Base-by-base conservation (phyloP, 2,888 invertebrate genomes). In the Phortica okadai region DNA sequence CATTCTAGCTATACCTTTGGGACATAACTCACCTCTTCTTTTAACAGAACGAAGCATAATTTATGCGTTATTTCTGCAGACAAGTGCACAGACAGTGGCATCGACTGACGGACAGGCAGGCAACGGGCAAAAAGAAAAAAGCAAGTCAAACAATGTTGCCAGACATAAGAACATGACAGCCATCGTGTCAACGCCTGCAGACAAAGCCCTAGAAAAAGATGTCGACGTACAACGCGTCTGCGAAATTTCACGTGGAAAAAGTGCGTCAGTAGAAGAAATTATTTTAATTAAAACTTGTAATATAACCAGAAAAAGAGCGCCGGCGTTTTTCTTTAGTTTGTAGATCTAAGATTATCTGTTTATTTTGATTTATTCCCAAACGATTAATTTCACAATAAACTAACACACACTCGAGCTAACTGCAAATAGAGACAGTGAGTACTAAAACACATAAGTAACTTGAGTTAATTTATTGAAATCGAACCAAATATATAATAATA, bases 301-400 rank as follows among this genome's bases (percentile, higher is more conserved):
- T 72, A 16, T 33, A 54, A 58, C 7, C 54, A 42, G 25, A 76
- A 72, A 73, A 21, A 8, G 16, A 5, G 33, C n/a, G 45, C 54
- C 8, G 25, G 14, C 16, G 44, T 21, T 62, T 21, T 10, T 16
- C 25, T 16, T 62, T 16, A 16, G 33, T 67, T 74, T 75, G 77
- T 80, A 83, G 86, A 85, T 86, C 86, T 86, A 86, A 86, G 86
- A 86, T 86, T 86, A 86, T 86, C 85, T 86, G 85, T 86, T 86
- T 85, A 81, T 85, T 86, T 86, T 86, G 85, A 86, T 86, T 77
- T 79, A 83, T 73, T n/a, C 62, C 16, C 62, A 45, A 16, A 14
- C 45, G n/a, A 69, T 50, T 45, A 33, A 69, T 25, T 50, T 16
- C n/a, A 33, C 33, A 33, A 33, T 33, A 4, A 4, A 33, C 33